Base-by-base conservation (phyloP, 2,113 vertebrate genomes). In the Eurypyga helias region DNA sequence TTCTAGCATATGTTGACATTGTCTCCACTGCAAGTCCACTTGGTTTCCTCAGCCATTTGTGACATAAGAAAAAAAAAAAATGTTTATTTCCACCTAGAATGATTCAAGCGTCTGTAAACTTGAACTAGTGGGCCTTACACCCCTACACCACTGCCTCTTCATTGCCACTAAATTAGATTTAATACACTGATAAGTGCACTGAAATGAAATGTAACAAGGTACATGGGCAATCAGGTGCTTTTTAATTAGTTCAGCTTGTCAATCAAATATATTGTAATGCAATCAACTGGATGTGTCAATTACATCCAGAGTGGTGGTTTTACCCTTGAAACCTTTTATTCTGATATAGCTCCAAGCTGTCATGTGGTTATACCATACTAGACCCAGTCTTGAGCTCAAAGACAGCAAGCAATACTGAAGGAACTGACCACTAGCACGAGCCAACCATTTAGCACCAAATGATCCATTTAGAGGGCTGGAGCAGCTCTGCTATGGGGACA, bases 221-320 rank as follows among this genome's bases (percentile, higher is more conserved):
- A 96, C 82, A 93, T 54, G 54, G 83, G 69, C 72, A 96, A 91
- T 93, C 17, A 73, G 83, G 82, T 95, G 29, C 46, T 84, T 96
- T 97, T 97, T 96, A 95, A 97, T 97, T 96, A 67, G 81, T 79
- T 87, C 69, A 87, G 91, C 91, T 96, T 93, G 90, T 93, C 88
- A 93, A 92, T 67, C 12, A 91, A 97, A 87, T 95, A 72, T 64
- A 96, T 87, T 89, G 80, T 73, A 86, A 43, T 73, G 65, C 41
- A 96, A 85, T 94, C 87, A 95, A 95, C 71, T 11, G 33, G 82
- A 95, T 78, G 57, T 79, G 89, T 65, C 71, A 91, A 91, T 96
- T 95, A 87, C 73, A 91, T 61, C 41, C 61, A 72, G 79, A 96
- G 58, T 57, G 41, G 36, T 2, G 21, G 14, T 34, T 95, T 88